A percentile compares a stretch with the other conserved stretches of the same genome.
Conservation (phyloP, 2,797 vertebrate species). For the Eospalax fontanierii region DNA sequence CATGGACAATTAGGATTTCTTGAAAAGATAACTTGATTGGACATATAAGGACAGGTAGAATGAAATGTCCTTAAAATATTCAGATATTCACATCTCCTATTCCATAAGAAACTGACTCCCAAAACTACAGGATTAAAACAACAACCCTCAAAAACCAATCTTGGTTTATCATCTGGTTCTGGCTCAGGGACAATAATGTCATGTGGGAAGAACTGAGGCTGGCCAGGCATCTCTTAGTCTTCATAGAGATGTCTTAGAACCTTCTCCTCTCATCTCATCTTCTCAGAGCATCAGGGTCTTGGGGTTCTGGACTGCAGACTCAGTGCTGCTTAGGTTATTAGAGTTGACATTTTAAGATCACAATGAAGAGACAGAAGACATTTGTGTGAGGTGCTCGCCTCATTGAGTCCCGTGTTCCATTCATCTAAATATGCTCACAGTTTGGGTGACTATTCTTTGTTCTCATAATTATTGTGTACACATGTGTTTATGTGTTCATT, state of each 20-base stretch:
- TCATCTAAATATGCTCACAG: not conserved
- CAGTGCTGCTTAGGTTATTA: not conserved
- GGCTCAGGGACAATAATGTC: not conserved
- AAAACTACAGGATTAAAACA: not conserved
- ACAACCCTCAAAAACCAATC: not conserved
- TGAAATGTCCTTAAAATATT: not conserved
- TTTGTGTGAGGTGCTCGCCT: not conserved
- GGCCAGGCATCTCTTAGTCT: not conserved
- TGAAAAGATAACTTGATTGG: not conserved
- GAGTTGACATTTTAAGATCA: not conserved
- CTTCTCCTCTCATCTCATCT: not conserved
- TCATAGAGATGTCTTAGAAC: not conserved
- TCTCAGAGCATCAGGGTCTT: not conserved
- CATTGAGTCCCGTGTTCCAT: not conserved
- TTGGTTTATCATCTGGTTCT: not conserved
- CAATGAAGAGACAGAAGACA: not conserved
- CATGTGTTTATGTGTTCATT: not conserved
- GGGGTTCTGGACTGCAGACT: not conserved
- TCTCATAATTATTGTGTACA: not conserved
- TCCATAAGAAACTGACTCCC: not conserved
- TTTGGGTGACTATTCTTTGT: not conserved
- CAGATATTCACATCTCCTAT: not conserved
- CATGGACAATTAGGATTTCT: not conserved
- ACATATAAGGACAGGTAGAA: not conserved
- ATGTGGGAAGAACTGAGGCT: not conserved